A percentile compares a stretch with the other conserved stretches of the same genome.
Conservation (phyloP, 37 sponge, comb jelly and placozoan genomes). For the Amphimedon queenslandica region DNA sequence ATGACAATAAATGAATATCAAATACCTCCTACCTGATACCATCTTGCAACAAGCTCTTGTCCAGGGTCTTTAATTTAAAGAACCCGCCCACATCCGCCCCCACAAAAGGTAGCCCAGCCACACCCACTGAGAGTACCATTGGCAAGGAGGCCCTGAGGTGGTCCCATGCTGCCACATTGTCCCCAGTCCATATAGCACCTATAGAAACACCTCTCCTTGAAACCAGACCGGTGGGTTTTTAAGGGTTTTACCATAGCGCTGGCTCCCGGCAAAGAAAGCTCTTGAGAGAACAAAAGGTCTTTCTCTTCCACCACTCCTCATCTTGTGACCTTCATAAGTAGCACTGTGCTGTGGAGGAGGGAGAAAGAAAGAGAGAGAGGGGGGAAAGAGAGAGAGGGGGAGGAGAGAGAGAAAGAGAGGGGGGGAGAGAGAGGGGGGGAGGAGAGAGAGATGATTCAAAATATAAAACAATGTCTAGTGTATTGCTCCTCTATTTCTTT, state of each 20-base stretch:
- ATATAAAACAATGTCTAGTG: neutral
- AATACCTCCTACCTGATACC: slow-evolving; percentile 97
- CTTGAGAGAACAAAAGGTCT: slow-evolving; percentile 96
- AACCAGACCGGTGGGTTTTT: no score
- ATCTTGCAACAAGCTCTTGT: slow-evolving; percentile 82
- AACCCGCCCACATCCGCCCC: slow-evolving; percentile 99
- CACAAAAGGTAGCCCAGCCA: slow-evolving; percentile 95
- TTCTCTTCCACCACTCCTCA: slow-evolving; percentile 58
- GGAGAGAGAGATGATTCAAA: neutral
- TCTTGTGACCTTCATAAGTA: slow-evolving; percentile 79
- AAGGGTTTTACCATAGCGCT: slow-evolving; percentile 85
- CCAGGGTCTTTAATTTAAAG: slow-evolving; percentile 94
- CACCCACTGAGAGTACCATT: slow-evolving; percentile 90
- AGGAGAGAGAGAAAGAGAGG: neutral
- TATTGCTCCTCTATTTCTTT: neutral
- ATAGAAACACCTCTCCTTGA: no score
- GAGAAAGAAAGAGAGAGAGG: neutral
- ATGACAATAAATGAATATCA: no score
- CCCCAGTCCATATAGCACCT: slow-evolving; percentile 98
- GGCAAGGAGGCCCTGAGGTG: slow-evolving; percentile 88
- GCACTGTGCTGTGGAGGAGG: slow-evolving; percentile 59
- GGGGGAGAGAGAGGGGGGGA: neutral
- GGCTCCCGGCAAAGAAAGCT: slow-evolving; percentile 95
- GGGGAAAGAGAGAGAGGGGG: neutral
- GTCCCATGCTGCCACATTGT: slow-evolving; percentile 89